phyloP scores from a whole-genome alignment of 1,140 invertebrate species.

The Brachionus rotundiformis region DNA sequence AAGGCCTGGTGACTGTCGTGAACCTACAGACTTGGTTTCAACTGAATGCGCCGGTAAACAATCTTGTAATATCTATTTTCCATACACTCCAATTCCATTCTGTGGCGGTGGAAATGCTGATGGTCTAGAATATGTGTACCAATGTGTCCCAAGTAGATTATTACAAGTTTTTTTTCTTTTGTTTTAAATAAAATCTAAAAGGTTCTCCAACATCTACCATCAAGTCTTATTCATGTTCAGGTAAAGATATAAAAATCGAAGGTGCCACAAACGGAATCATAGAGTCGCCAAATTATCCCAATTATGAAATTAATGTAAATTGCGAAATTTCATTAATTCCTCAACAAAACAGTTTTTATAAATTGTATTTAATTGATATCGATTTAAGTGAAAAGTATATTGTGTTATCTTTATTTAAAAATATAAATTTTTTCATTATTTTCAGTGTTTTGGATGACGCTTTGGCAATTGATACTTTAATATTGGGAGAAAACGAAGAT shows the following conservation, averaged over 20 bases:
- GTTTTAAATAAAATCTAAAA: not conserved
- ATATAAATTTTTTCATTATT: not conserved
- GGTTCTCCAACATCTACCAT: not conserved
- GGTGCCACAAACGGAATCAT: conserved; percentile 38
- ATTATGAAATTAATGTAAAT: not conserved
- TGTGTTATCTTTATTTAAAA: not conserved
- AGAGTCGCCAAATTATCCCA: conserved; percentile 41
- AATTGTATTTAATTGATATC: conserved; percentile 1
- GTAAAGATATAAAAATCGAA: not conserved
- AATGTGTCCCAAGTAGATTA: conserved; percentile 47
- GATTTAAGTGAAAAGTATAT: conserved; percentile 23
- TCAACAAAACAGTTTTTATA: not conserved
- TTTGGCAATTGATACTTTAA: not conserved
- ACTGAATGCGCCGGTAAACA: conserved; percentile 39
- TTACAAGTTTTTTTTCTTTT: not conserved
- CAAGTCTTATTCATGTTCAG: not conserved
- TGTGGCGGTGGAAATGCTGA: not conserved
- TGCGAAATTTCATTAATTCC: conserved; percentile 26
- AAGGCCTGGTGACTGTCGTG: conserved; percentile 22
- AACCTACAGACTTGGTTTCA: conserved; percentile 31
- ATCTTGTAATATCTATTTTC: conserved; percentile 32
- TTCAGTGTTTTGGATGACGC: conserved; percentile 8
- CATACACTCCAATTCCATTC: not conserved
- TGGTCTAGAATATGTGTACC: conserved; percentile 21
- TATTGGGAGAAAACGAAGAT: conserved; percentile 38